A percentile compares a stretch with the other conserved stretches of the same genome.
These are phyloP conservation scores for Maniola jurtina DNA, from an alignment of 1,140 invertebrate species.

Conservation along the genomic window DNA sequence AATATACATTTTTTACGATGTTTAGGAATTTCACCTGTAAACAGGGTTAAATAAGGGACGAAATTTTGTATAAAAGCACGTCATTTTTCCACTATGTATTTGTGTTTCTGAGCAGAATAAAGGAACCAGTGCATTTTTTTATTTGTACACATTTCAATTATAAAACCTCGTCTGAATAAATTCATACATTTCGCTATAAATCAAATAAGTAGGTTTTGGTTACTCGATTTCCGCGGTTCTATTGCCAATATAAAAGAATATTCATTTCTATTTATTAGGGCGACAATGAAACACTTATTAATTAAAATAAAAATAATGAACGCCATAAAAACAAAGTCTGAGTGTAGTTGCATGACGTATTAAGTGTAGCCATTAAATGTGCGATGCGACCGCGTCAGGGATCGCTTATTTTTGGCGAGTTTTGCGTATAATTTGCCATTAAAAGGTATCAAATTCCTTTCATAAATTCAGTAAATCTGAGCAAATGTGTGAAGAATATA, in stretches of 20 bases:
- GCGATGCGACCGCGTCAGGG: background rate
- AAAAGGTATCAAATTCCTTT: background rate
- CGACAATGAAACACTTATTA: slow-evolving; percentile 11
- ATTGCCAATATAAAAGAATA: slow-evolving; percentile 2
- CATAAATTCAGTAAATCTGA: too few relatives aligned
- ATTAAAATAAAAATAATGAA: slow-evolving; percentile 17
- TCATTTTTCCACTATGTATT: too few relatives aligned
- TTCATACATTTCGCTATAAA: background rate
- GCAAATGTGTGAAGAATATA: too few relatives aligned
- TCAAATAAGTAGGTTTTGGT: background rate
- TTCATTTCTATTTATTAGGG: slow-evolving; percentile 4
- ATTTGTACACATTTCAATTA: too few relatives aligned
- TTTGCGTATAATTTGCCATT: background rate
- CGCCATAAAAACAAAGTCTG: slow-evolving; percentile 7
- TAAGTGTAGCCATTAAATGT: background rate
- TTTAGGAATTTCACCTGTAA: too few relatives aligned
- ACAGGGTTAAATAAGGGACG: too few relatives aligned
- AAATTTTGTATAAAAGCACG: too few relatives aligned
- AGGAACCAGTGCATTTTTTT: too few relatives aligned
- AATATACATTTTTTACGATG: too few relatives aligned
- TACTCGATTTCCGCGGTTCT: background rate
- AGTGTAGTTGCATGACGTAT: slow-evolving; percentile 8
- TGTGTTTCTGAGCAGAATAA: too few relatives aligned
- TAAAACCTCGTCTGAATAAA: too few relatives aligned
- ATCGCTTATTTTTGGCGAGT: background rate